Base-by-base conservation (phyloP, 1,140 invertebrate species). In the Choristoneura fumiferana region DNA sequence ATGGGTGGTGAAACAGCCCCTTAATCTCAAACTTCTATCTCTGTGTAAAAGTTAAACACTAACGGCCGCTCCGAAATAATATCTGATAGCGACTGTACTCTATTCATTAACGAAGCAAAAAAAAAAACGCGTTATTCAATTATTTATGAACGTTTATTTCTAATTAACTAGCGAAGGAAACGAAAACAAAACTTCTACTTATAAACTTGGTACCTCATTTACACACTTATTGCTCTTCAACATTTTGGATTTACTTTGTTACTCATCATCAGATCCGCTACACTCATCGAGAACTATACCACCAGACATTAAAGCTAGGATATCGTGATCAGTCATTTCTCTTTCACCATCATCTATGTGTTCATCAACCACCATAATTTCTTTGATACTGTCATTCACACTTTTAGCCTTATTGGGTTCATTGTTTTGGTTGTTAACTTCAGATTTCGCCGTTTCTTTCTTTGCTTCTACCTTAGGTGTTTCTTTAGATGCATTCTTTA, bases 251-350 rank as follows among this genome's bases (percentile, higher is more conserved):
- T 29, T 6, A 29, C 2, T 4, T 4, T 15, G 62, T 54, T 57
- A 76, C 38, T 83, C 77, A 8, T 70, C 71, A 15, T 84, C 84
- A 13, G 81, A 80, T 1, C 71, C 76, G 54, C 67, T 69, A 39
- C 81, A 87, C 58, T 85, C 81, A 54, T 87, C 84, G 34, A 85
- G 37, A 34, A 87, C 70, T 4, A 87, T 78, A 5, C 78, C 81
- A 14, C 69, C 67, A 12, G 81, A 79, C 59, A 87, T 72, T 4
- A 85, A 64, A 1, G 76, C 78, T 4, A 83, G 18, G 22, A 87
- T 83, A 40, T 83, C 81, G 39, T 76, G 56, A 60, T 85, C 82
- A 38, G 76, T 64, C 53, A 84, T 66, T 65, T 83, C 84, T 34
- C 84, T 81, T 58, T 62, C 71, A 55, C 22, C 35, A 59, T 85